These are phyloP conservation scores for Stigmatopora nigra DNA, from an alignment of 2,113 vertebrate species.

Conservation along the genomic window DNA sequence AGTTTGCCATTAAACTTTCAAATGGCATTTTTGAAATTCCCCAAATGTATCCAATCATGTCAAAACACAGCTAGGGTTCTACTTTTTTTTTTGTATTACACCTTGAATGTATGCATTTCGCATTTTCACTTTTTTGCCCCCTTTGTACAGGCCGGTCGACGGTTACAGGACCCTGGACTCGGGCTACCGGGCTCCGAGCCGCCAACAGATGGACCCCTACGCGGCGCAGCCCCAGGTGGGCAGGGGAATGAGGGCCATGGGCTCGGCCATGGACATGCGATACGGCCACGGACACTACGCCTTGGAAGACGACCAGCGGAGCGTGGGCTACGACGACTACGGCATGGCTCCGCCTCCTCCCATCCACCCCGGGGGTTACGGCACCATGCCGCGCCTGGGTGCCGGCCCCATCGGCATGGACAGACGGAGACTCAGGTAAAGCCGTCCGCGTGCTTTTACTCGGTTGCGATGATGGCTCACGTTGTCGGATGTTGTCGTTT, in stretches of 20 bases:
- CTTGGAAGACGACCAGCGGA: constrained; percentile 89
- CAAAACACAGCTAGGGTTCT: too few relatives aligned
- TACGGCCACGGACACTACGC: constrained; percentile 81
- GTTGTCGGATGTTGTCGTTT: neutral
- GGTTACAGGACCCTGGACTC: constrained; percentile 77
- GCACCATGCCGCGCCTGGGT: constrained; percentile 78
- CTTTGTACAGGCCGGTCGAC: constrained; percentile 59
- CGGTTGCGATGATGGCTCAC: neutral
- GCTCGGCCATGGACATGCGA: constrained; percentile 83
- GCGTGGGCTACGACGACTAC: constrained; percentile 86
- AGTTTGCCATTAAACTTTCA: too few relatives aligned
- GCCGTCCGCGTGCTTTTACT: neutral
- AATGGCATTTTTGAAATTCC: too few relatives aligned
- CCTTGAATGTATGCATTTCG: neutral
- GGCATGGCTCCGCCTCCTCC: constrained; percentile 69
- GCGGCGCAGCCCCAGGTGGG: constrained; percentile 79
- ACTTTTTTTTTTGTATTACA: too few relatives aligned
- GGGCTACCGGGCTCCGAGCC: constrained; percentile 82
- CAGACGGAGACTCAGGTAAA: constrained; percentile 81
- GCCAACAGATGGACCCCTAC: constrained; percentile 82
- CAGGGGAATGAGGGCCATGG: constrained; percentile 77
- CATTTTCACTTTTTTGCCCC: neutral
- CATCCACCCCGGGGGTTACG: constrained; percentile 77
- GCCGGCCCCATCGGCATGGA: constrained; percentile 63
- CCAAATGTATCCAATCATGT: too few relatives aligned